Base-by-base conservation (phyloP, 2,797 vertebrate genomes). In the Cyprinodon diabolis region DNA sequence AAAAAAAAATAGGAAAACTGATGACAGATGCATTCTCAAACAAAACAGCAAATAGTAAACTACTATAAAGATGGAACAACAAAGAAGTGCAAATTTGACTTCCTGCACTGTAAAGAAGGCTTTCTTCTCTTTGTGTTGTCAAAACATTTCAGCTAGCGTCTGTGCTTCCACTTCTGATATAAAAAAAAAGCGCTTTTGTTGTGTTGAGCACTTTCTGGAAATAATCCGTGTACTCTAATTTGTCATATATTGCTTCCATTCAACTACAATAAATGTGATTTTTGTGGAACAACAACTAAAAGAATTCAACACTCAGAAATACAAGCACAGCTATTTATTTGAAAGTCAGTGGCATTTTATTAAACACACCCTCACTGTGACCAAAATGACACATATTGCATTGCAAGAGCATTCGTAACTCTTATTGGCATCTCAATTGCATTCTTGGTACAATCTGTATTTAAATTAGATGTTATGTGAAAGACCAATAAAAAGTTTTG, bases 81-180 rank as follows among this genome's bases (percentile, higher is more conserved):
- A 60, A 72, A 66, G 0, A 19, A 56, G 21, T 37, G 37, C 25
- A 57, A 57, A 8, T 5, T 45, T 30, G n/a, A 66, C 37, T 56
- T 68, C n/a, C 66, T 21, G 1, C 4, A 10, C 23, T 15, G 25
- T 11, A 71, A 10, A 9, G n/a, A 37, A 14, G 21, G 15, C 11
- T 57, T 8, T 72, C 45, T 60, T 0, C 1, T 54, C 12, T 43
- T 23, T 47, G 6, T 55, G 43, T 43, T 54, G 62, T 67, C 57
- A 78, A n/a, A 73, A 47, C 30, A 67, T 40, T 74, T 76, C 17
- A 60, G 52, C 14, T 45, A 2, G 65, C 30, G 11, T 66, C 47
- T 66, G 69, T 65, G 30, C 57, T 21, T 65, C 72, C 9, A 54
- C 37, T 49, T 37, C n/a, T 73, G 67, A 57, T 49, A 62, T n/a